Evolutionary conservation across 2,888 invertebrate species (phyloP).

Genomic region (Toxonevra muliebris): DNA sequence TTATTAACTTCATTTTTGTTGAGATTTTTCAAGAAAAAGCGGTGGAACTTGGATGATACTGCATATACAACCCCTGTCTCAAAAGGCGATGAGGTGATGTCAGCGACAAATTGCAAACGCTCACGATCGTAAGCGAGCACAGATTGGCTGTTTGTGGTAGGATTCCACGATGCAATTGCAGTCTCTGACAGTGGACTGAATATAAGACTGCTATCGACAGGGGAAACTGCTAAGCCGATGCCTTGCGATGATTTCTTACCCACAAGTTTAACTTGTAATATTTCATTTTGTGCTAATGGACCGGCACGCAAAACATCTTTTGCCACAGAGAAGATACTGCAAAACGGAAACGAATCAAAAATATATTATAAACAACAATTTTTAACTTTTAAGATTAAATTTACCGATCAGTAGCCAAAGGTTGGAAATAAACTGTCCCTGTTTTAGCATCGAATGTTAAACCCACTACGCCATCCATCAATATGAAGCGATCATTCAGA

Average conservation of each 20-base stretch:
- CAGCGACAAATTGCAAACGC: constrained; percentile 80
- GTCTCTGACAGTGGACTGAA: constrained; percentile 85
- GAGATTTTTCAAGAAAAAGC: constrained; percentile 77
- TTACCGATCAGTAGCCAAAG: constrained; percentile 73
- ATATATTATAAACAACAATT: neutral
- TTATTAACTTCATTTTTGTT: constrained; percentile 77
- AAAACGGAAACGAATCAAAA: constrained; percentile 36
- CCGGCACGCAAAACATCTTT: constrained; percentile 78
- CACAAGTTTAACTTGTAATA: constrained; percentile 78
- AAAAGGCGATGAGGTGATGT: constrained; percentile 73
- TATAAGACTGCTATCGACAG: constrained; percentile 76
- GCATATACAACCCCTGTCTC: constrained; percentile 80
- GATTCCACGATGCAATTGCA: constrained; percentile 83
- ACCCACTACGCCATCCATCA: constrained; percentile 77
- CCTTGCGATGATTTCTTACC: constrained; percentile 88
- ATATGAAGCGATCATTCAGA: constrained; percentile 71
- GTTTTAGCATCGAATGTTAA: constrained; percentile 70
- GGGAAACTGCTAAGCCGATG: constrained; percentile 77
- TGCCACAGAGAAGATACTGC: constrained; percentile 79
- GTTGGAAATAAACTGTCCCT: constrained; percentile 72
- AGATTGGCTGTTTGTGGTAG: constrained; percentile 76
- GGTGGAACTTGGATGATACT: constrained; percentile 80
- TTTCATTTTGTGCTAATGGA: constrained; percentile 75
- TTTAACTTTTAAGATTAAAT: neutral
- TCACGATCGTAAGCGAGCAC: constrained; percentile 77